Evolutionary conservation across 2,113 vertebrate species (phyloP), one percentile per base, ranked within the genome.

Genomic region (Dendropsophus ebraccatus): DNA sequence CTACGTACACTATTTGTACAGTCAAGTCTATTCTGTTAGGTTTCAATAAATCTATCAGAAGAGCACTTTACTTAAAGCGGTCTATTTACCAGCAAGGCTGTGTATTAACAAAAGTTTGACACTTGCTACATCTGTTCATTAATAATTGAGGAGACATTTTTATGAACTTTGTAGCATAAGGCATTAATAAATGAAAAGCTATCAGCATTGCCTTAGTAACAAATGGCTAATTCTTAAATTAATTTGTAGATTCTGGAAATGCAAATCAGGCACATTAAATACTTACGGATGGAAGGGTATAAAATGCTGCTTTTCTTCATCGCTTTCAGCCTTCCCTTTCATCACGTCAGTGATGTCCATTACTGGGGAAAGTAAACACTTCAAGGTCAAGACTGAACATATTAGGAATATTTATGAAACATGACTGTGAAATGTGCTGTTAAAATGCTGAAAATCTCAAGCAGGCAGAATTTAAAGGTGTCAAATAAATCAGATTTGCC

Each of bases 331-430:
- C 93, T 99, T 99, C 85, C 98, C 97, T 92, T 99, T 99, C 92
- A 99, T 95, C 87, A 99, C 92, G 88, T 99, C 98, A 77, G 96
- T 98, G 89, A 99, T 99, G 91, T 99, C 98, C 98, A 99, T 99
- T 88, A 98, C 98, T 99, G 89, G 86, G 87, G 78, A 74, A 82
- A 77, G 87, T 83, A 90, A 88, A 73, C 82, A n/a, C 23, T 74
- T 9, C 49, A 45, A 79, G n/a, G 45, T 69, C 62, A 77, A 67
- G 30, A 25, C 47, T 21, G n/a, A 69, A 77, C 58, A 76, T 37
- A 82, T 25, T 50, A 82, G 50, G 52, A 47, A 32, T 60, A 60
- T 80, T 72, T n/a, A 30, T 5, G 21, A 28, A 73, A 41, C 50
- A 58, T 37, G 50, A 25, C 28, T 73, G 67, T 72, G 17, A 82